Percentiles rank a stretch among this genome's conserved stretches.
Evolutionary conservation across 2,113 vertebrate genomes (phyloP).

Genomic region (Xenopus tropicalis): DNA sequence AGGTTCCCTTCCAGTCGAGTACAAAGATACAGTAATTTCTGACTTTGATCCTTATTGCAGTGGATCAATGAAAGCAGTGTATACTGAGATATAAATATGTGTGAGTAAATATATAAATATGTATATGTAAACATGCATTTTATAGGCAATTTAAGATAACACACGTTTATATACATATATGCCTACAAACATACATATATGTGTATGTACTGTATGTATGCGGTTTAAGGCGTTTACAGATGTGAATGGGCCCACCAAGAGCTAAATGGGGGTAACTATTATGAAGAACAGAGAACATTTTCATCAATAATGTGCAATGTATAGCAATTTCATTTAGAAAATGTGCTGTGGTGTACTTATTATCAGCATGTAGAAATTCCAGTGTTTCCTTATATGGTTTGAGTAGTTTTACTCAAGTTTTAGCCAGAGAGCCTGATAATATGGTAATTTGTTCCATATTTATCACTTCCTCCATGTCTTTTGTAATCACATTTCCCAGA

Average conservation of each 20-base stretch:
- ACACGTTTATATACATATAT: neutral
- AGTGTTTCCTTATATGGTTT: too few species aligned
- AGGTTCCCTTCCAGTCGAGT: neutral
- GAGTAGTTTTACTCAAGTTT: too few species aligned
- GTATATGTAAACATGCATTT: too few species aligned
- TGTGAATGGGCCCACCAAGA: neutral
- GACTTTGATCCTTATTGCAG: neutral
- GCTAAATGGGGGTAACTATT: neutral
- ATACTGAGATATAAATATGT: neutral
- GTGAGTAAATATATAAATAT: neutral
- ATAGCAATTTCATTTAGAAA: neutral
- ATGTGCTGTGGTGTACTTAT: neutral
- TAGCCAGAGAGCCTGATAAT: neutral
- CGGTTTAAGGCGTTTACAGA: neutral
- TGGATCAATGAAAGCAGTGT: neutral
- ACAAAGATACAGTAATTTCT: neutral
- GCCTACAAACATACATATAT: neutral
- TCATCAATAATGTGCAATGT: neutral
- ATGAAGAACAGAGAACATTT: neutral
- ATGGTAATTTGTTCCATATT: neutral
- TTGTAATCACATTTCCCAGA: slow-evolving; percentile 5
- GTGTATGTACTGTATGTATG: neutral
- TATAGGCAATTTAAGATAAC: neutral
- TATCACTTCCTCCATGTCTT: slow-evolving; percentile 21
- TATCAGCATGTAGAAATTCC: too few species aligned